phyloP scores from a whole-genome alignment of 2,113 vertebrate species.

The Calidris pugnax region DNA sequence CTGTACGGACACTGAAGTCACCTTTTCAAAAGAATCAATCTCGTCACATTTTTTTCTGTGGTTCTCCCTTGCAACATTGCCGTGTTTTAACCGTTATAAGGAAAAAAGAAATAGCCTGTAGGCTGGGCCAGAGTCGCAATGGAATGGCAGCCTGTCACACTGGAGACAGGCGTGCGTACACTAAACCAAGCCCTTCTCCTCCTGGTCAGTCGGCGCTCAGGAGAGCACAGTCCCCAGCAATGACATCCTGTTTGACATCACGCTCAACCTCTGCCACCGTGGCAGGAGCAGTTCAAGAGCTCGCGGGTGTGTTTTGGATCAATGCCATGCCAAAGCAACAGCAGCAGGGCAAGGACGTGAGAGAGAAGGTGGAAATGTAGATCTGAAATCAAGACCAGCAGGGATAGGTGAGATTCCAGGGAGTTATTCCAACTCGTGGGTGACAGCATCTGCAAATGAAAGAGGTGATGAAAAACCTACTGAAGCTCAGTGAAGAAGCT shows the following conservation, averaged over 20 bases:
- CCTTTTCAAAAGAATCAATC: neutral
- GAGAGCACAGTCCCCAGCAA: neutral
- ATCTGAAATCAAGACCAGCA: neutral
- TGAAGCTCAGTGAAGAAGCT: neutral
- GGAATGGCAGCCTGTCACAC: neutral
- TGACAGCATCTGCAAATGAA: neutral
- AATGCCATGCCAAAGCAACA: neutral
- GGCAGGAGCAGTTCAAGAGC: neutral
- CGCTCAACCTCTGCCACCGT: neutral
- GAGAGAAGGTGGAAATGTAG: neutral
- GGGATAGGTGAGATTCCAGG: neutral
- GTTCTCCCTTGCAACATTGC: neutral
- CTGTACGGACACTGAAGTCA: neutral
- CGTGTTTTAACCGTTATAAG: neutral
- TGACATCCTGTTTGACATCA: neutral
- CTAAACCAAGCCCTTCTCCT: neutral
- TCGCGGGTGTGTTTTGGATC: neutral
- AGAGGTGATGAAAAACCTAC: neutral
- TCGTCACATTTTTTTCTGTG: neutral
- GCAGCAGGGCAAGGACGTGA: neutral
- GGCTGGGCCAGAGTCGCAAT: neutral
- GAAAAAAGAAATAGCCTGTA: neutral
- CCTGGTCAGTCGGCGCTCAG: neutral
- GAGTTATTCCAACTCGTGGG: neutral
- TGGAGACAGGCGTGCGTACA: fast-evolving